Percentiles rank a stretch among this genome's conserved stretches.
phyloP scores from a whole-genome alignment of 2,797 vertebrate species.

The Poeciliopsis turneri region DNA sequence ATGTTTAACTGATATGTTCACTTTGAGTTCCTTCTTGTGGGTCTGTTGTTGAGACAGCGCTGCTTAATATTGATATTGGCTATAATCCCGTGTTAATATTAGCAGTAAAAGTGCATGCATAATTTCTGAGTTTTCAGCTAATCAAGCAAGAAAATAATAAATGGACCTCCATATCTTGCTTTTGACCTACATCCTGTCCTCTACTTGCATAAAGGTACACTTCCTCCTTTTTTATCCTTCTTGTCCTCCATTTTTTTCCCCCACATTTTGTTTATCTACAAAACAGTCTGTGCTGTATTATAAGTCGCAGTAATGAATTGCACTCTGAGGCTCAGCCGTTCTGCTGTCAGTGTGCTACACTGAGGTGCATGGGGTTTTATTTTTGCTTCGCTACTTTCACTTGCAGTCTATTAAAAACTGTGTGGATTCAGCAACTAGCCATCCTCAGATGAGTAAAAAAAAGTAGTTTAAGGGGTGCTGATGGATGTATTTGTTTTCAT shows the following conservation, averaged over 20 bases:
- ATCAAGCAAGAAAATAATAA: constrained; percentile 45
- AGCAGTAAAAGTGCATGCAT: constrained; percentile 52
- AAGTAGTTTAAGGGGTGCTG: constrained; percentile 61
- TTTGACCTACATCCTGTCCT: constrained; percentile 44
- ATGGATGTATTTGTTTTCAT: constrained; percentile 68
- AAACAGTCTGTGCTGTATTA: constrained; percentile 57
- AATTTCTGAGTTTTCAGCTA: constrained; percentile 55
- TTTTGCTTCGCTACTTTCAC: constrained; percentile 67
- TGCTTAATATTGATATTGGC: constrained; percentile 44
- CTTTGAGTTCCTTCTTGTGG: constrained; percentile 24
- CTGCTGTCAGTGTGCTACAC: constrained; percentile 40
- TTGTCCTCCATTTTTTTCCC: background rate
- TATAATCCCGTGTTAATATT: constrained; percentile 40
- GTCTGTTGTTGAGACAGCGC: constrained; percentile 13
- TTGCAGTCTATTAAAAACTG: constrained; percentile 53
- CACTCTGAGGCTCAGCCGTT: constrained; percentile 27
- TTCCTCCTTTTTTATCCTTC: constrained; percentile 29
- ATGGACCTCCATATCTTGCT: constrained; percentile 20
- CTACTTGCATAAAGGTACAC: constrained; percentile 38
- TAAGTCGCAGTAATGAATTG: constrained; percentile 73
- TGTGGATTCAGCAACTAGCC: constrained; percentile 46
- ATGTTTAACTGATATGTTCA: constrained; percentile 27
- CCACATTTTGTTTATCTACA: constrained; percentile 35
- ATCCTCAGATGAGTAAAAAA: constrained; percentile 49
- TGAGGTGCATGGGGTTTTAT: constrained; percentile 54